A percentile compares a stretch with the other conserved stretches of the same genome.
phyloP scores from a whole-genome alignment of 2,888 invertebrate species.

The Sinotaia quadrata region DNA sequence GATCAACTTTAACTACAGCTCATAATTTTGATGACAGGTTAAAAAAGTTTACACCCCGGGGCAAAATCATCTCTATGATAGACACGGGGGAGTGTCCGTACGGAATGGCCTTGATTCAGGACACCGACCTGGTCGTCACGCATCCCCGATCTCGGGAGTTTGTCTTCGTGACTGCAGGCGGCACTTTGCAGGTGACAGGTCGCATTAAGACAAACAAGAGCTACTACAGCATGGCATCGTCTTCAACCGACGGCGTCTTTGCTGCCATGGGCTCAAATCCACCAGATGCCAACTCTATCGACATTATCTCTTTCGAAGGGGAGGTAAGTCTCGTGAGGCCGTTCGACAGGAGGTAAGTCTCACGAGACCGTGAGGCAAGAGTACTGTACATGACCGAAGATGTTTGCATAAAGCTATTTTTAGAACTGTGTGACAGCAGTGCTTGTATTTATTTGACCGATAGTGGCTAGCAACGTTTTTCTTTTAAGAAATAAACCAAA shows the following conservation, averaged over 20 bases:
- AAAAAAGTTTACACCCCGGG: conserved; percentile 34
- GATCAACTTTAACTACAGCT: too few relatives aligned
- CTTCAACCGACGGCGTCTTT: conserved; percentile 25
- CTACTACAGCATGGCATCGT: conserved; percentile 33
- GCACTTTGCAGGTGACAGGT: conserved; percentile 31
- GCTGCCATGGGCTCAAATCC: conserved; percentile 28
- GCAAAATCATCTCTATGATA: conserved; percentile 28
- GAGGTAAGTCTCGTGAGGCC: too few relatives aligned
- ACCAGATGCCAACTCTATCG: conserved; percentile 29
- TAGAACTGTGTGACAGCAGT: too few relatives aligned
- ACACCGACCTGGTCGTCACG: conserved; percentile 29
- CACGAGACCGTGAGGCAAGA: too few relatives aligned
- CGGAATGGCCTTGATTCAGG: conserved; percentile 29
- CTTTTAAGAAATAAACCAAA: too few relatives aligned
- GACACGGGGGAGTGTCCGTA: conserved; percentile 35
- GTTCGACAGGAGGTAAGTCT: too few relatives aligned
- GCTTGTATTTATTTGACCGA: too few relatives aligned
- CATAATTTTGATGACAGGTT: too few relatives aligned
- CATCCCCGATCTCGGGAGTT: conserved; percentile 32
- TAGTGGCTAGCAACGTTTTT: too few relatives aligned
- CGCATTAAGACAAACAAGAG: conserved; percentile 33
- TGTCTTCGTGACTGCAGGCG: conserved; percentile 31
- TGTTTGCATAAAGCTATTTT: too few relatives aligned
- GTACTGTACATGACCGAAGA: too few relatives aligned
- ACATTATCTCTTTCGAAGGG: conserved; percentile 33